Base-by-base conservation (phyloP, 2,888 invertebrate species). In the Noctua janthe region DNA sequence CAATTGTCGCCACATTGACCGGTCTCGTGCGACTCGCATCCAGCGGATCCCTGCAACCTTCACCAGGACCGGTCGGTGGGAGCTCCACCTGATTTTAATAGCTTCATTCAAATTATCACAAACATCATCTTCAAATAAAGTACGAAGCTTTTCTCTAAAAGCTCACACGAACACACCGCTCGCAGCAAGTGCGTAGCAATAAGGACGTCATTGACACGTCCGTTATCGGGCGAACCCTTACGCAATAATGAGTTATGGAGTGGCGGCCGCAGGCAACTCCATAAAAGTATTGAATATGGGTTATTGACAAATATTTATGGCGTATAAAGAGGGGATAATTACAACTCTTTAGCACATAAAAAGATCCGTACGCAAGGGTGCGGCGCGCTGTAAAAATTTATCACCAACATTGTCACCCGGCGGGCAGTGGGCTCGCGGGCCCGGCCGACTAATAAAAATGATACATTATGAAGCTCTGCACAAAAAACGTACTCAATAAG, bases 291-390 rank as follows among this genome's bases (percentile, higher is more conserved):
- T 95, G 94, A 96, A 93, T 94, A 95, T 94, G 94, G 95, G 95
- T 96, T 96, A 96, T 96, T 97, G 96, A 96, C 96, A 96, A 96
- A 97, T 96, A 96, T 96, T 97, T 96, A 97, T 96, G 95, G 95
- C 94, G 94, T 95, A 97, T 96, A 96, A 96, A 96, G 94, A 96
- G 95, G 95, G 95, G 95, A 96, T 97, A 97, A 97, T 97, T 97
- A 97, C 96, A 97, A 96, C 96, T 97, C 96, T 97, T 97, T 97
- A 95, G 94, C 94, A 94, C 95, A 95, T 96, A 97, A 96, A 97
- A 96, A 95, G 94, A 92, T 91, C 85, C 91, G 90, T 90, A 89
- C 92, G 93, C 94, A 96, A 96, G 96, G 97, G 96, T 96, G 96
- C 94, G 94, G 89, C 91, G 90, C 91, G 94, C 91, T 94, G 94